Percentiles rank a stretch among this genome's conserved stretches.
These are phyloP conservation scores for Platyscapa corneri DNA, from an alignment of 1,140 invertebrate genomes.

Conservation along the genomic window DNA sequence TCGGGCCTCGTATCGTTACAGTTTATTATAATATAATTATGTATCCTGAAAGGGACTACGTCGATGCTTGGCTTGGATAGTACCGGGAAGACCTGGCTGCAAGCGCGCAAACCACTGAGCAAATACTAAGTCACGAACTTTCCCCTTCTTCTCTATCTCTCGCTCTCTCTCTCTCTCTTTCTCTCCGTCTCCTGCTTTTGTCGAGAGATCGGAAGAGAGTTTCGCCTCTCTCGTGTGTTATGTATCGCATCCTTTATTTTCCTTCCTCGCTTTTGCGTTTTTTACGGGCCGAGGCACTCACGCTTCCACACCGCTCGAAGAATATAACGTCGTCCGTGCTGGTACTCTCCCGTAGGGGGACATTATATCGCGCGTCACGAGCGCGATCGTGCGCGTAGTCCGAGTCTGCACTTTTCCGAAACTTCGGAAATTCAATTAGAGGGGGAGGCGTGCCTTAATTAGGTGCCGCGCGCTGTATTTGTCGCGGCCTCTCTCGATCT, in stretches of 20 bases:
- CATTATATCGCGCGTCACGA: constrained; percentile 20
- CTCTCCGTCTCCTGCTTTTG: neutral
- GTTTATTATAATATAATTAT: constrained; percentile 76
- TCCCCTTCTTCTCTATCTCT: constrained; percentile 37
- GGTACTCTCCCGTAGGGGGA: neutral
- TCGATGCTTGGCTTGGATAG: constrained; percentile 62
- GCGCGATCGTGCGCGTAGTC: neutral
- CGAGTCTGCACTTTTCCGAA: constrained; percentile 9
- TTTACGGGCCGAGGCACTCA: constrained; percentile 20
- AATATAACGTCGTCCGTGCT: neutral
- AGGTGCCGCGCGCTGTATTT: constrained; percentile 10
- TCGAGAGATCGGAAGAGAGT: constrained; percentile 29
- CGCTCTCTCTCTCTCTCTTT: constrained; percentile 15
- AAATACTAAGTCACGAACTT: constrained; percentile 74
- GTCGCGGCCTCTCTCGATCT: neutral
- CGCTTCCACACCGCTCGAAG: neutral
- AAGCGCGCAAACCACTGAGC: constrained; percentile 61
- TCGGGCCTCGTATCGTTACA: constrained; percentile 68
- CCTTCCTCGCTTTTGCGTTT: constrained; percentile 16
- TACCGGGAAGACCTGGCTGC: neutral
- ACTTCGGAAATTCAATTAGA: constrained; percentile 39
- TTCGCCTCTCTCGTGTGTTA: neutral
- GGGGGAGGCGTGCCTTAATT: constrained; percentile 31
- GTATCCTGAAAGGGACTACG: constrained; percentile 66
- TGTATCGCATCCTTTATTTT: constrained; percentile 27